These are phyloP conservation scores for Solenopsis invicta DNA, from an alignment of 1,140 invertebrate species.

Conservation along the genomic window DNA sequence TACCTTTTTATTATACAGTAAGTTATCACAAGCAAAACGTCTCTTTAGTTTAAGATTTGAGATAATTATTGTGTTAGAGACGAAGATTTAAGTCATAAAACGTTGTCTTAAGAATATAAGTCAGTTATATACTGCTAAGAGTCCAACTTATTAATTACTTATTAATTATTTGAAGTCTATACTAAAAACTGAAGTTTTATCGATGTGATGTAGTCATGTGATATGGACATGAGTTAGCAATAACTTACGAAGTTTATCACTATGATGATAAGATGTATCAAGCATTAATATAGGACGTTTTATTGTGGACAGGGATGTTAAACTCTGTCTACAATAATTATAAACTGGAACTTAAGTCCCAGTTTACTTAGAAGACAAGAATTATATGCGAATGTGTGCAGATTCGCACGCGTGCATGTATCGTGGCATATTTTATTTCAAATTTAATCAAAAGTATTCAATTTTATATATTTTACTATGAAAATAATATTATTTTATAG, in stretches of 20 bases:
- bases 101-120: no score
- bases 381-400: not conserved
- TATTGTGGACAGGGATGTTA: not conserved
- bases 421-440: not conserved
- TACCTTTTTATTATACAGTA: no score
- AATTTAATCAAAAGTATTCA: not conserved
- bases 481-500: not conserved
- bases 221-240: constrained; percentile 27
- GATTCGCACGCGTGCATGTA: not conserved
- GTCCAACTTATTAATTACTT: not conserved
- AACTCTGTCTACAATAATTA: not conserved
- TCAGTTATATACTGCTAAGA: no score
- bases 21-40: no score
- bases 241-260: not conserved
- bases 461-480: not conserved
- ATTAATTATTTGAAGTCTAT: not conserved
- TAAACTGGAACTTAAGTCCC: no score
- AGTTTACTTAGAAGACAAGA: constrained; percentile 3
- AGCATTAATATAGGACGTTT: not conserved
- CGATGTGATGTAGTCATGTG: not conserved
- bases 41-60: no score
- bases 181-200: constrained; percentile 28
- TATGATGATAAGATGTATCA: constrained; percentile 12
- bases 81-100: no score
- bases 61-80: no score